Conservation (phyloP, 1,140 invertebrate species). For the Saccostrea echinata region DNA sequence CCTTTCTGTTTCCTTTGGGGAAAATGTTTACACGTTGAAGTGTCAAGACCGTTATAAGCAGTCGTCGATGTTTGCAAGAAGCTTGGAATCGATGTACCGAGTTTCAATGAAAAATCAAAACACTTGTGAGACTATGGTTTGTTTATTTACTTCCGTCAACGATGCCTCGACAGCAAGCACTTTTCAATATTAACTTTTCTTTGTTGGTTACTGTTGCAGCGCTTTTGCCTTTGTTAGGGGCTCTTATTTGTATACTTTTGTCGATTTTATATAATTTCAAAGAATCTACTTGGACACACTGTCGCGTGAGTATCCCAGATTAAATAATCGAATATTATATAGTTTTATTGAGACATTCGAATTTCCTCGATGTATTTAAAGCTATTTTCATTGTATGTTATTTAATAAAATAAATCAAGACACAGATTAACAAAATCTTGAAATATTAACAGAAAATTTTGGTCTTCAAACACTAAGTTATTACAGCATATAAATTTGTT, state of each 20-base stretch:
- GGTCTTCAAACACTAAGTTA: no score
- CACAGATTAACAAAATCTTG: no score
- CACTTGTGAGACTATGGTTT: neutral
- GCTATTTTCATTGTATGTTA: neutral
- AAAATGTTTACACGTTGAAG: slow-evolving; percentile 57
- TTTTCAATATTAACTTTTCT: slow-evolving; percentile 54
- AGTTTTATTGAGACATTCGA: neutral
- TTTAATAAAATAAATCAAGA: no score
- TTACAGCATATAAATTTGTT: no score
- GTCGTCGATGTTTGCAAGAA: neutral
- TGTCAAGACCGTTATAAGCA: slow-evolving; percentile 44
- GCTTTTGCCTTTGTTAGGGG: slow-evolving; percentile 62
- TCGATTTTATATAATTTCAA: slow-evolving; percentile 92
- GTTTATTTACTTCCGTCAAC: slow-evolving; percentile 16
- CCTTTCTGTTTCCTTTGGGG: neutral
- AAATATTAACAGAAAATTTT: no score
- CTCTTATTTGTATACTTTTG: slow-evolving; percentile 86
- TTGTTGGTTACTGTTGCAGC: slow-evolving; percentile 55
- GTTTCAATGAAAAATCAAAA: neutral
- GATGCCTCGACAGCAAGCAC: neutral
- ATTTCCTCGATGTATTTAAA: neutral
- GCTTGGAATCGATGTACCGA: neutral
- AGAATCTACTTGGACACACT: slow-evolving; percentile 91
- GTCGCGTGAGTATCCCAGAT: slow-evolving; percentile 81
- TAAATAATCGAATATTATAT: neutral